These are phyloP conservation scores for Drosophila tripunctata DNA, from an alignment of 2,888 invertebrate genomes.

Conservation along the genomic window DNA sequence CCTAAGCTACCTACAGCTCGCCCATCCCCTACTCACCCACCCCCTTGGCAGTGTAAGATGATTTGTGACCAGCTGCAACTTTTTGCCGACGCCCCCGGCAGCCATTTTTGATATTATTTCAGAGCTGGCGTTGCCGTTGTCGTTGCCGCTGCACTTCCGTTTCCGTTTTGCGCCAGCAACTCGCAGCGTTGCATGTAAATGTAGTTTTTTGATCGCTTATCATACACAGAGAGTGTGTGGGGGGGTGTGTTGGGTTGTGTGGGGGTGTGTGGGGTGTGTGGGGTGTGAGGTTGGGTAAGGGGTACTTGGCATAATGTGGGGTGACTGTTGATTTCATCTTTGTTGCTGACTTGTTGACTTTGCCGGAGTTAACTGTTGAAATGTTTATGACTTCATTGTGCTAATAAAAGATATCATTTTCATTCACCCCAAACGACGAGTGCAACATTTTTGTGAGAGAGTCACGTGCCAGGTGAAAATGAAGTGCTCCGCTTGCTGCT, in stretches of 20 bases:
- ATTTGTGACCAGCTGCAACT: constrained; percentile 77
- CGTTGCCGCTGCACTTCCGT: constrained; percentile 65
- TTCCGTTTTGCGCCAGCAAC: constrained; percentile 61
- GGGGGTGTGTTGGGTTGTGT: constrained; percentile 9
- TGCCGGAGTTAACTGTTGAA: constrained; percentile 69
- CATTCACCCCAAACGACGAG: constrained; percentile 12
- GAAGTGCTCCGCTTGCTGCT: constrained; percentile 13
- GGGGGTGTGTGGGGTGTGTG: neutral
- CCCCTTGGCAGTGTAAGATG: constrained; percentile 54
- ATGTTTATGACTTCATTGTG: constrained; percentile 78
- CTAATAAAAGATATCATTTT: constrained; percentile 75
- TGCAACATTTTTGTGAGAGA: neutral
- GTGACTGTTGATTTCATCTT: constrained; percentile 71
- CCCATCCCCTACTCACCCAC: neutral
- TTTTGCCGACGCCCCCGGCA: constrained; percentile 73
- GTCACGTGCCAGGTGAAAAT: constrained; percentile 52
- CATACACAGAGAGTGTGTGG: constrained; percentile 25
- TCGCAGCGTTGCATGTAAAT: constrained; percentile 73
- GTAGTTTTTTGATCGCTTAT: constrained; percentile 74
- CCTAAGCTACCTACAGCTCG: too few species aligned
- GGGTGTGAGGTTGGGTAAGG: constrained; percentile 1
- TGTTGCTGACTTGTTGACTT: constrained; percentile 78
- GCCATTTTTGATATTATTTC: constrained; percentile 80
- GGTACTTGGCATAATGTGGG: constrained; percentile 46
- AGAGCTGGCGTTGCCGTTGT: constrained; percentile 49